These are phyloP conservation scores for Leptonema lineaticorne DNA, from an alignment of 1,140 invertebrate species.

Conservation along the genomic window DNA sequence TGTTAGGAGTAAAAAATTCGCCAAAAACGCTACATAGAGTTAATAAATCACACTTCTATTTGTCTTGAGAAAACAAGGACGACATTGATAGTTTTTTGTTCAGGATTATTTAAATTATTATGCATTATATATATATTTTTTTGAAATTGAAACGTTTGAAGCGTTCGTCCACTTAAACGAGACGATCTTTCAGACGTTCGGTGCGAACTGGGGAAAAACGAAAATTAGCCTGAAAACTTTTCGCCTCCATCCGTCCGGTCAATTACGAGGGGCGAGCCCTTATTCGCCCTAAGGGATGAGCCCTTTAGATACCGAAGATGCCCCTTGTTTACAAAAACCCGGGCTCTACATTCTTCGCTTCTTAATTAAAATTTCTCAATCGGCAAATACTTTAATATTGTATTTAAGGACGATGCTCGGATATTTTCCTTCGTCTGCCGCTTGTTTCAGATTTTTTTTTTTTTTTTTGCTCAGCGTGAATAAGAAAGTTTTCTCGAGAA, in stretches of 20 bases:
- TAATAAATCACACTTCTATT: too few species aligned
- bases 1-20: too few species aligned
- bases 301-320: not conserved
- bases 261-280: constrained; percentile 4
- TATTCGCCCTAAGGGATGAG: not conserved
- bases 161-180: not conserved
- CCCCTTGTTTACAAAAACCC: constrained; percentile 1
- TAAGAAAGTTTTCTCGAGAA: constrained; percentile 28
- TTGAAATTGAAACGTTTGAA: not conserved
- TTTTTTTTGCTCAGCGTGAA: too few species aligned
- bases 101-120: too few species aligned
- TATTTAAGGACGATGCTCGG: constrained; percentile 22
- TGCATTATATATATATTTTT: too few species aligned
- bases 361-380: constrained; percentile 36
- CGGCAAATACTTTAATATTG: constrained; percentile 27
- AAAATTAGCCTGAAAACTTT: constrained; percentile 25
- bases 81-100: too few species aligned
- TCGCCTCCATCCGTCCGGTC: constrained; percentile 18
- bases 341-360: constrained; percentile 24
- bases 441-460: too few species aligned
- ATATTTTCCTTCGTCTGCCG: not conserved
- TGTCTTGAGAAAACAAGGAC: too few species aligned
- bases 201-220: not conserved
- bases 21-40: too few species aligned
- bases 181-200: not conserved